Conservation (phyloP, 53 echinoderm and acorn worm genomes). For the Arbacia lixula region DNA sequence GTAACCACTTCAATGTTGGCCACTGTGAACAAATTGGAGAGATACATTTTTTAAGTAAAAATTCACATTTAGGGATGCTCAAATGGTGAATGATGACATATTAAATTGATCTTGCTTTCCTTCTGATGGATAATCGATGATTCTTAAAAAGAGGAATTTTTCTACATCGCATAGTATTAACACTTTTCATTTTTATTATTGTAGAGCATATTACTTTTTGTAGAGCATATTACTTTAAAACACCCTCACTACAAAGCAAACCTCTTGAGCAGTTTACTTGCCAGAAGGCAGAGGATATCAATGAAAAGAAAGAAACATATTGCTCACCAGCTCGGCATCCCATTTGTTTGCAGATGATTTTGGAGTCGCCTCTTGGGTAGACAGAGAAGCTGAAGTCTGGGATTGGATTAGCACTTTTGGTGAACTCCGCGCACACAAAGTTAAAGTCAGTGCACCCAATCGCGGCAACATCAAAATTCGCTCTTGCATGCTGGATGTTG, state of each 20-base stretch:
- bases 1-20: constrained; percentile 47
- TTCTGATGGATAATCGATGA: neutral
- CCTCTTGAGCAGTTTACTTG: too few species aligned
- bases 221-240: too few species aligned
- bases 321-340: constrained; percentile 77
- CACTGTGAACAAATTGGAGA: constrained; percentile 37
- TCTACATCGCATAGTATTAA: too few species aligned
- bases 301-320: neutral
- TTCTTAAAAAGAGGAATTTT: neutral
- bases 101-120: neutral
- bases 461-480: constrained; percentile 85
- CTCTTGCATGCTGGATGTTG: constrained; percentile 49
- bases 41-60: neutral
- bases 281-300: too few species aligned
- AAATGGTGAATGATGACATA: neutral
- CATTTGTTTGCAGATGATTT: constrained; percentile 67
- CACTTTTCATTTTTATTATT: too few species aligned
- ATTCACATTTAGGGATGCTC: neutral
- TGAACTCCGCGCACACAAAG: constrained; percentile 89
- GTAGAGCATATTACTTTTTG: neutral
- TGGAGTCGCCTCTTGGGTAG: constrained; percentile 49
- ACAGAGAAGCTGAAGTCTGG: constrained; percentile 87
- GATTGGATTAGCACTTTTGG: constrained; percentile 67
- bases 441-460: constrained; percentile 84
- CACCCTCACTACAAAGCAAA: too few species aligned